Evolutionary conservation across 1,140 invertebrate species (phyloP).

Genomic region (Rhopalosiphum maidis): DNA sequence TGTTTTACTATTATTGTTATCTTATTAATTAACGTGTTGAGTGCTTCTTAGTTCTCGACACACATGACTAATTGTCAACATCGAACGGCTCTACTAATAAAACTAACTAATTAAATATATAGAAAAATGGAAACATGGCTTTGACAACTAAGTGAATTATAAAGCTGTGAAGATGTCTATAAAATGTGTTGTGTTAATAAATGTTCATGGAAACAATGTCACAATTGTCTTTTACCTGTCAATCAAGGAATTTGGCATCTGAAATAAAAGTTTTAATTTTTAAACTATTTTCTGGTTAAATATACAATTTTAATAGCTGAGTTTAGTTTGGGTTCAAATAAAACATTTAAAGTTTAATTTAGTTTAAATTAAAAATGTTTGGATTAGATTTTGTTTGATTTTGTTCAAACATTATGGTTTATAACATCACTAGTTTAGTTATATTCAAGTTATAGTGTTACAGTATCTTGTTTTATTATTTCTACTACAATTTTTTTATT

Average conservation of each 20-base stretch:
- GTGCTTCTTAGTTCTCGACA: neutral
- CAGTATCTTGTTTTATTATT: neutral
- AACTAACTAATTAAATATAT: neutral
- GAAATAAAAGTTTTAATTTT: neutral
- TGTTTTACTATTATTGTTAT: neutral
- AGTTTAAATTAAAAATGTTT: neutral
- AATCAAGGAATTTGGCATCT: neutral
- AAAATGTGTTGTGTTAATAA: neutral
- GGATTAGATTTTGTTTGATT: neutral
- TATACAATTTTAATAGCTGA: neutral
- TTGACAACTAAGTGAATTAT: too few species aligned
- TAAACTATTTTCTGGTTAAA: neutral
- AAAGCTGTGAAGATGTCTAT: neutral
- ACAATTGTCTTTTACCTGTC: neutral
- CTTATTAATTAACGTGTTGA: neutral
- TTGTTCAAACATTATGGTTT: neutral
- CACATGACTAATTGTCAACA: neutral
- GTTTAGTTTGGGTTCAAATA: neutral
- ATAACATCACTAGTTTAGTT: neutral
- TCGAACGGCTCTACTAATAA: neutral
- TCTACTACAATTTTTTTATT: conserved; percentile 59
- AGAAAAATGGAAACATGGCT: neutral
- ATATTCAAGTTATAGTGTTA: too few species aligned
- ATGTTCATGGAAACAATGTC: neutral
- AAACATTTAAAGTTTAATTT: neutral